Conservation (phyloP, 1,140 invertebrate genomes). For the Caerostris darwini region DNA sequence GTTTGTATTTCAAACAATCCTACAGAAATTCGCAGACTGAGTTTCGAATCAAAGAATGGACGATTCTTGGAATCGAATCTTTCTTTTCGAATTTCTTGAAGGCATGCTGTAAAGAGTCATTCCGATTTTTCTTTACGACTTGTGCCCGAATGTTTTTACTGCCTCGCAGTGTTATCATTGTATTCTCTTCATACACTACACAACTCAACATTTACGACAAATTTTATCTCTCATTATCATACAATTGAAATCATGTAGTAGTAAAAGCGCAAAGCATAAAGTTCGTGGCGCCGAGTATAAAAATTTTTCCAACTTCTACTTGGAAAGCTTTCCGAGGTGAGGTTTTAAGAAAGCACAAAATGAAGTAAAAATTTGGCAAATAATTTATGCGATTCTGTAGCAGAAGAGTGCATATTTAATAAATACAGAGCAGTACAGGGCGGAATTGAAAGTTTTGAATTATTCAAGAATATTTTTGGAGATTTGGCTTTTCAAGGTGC, state of each 20-base stretch:
- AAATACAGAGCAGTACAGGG: no score
- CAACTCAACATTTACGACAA: conserved; percentile 24
- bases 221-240: conserved; percentile 29
- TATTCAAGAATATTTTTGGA: no score
- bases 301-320: neutral
- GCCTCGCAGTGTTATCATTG: neutral
- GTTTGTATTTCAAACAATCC: no score
- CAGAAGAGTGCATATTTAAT: no score
- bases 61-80: neutral
- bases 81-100: neutral
- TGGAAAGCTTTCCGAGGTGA: neutral
- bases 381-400: no score
- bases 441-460: no score
- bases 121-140: neutral
- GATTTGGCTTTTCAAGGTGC: no score
- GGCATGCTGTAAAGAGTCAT: neutral
- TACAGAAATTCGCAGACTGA: neutral
- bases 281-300: neutral
- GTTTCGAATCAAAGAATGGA: neutral
- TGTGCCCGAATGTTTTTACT: neutral
- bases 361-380: no score
- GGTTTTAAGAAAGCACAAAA: no score
- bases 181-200: neutral
- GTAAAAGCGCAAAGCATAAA: neutral
- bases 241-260: conserved; percentile 30